Evolutionary conservation across 2,113 vertebrate species (phyloP), one percentile per base, ranked within the genome.

Genomic region (Pedionomus torquatus): DNA sequence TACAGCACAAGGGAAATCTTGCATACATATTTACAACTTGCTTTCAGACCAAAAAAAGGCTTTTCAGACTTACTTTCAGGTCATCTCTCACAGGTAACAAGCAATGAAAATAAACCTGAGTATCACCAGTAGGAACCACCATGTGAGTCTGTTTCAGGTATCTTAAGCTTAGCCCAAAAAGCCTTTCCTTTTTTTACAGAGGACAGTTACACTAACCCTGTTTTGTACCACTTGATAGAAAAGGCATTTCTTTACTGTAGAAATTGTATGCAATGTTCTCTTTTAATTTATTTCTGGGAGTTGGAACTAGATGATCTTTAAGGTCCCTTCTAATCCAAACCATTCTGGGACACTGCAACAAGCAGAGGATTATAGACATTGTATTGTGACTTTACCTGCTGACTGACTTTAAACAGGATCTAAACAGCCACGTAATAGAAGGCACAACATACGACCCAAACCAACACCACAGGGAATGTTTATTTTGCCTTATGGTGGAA

Each of bases 141-240:
- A 5, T 31, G 10, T 66, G 71, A 43, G 24, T 35, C n/a, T 49
- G 31, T 12, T n/a, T 41, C 44, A 17, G 33, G 44, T 48, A 28
- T 20, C 35, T n/a, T 41, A 54, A 58, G 28, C 44, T 68, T 37
- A 69, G 54, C 37, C 74, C 72, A 60, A 31, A 43, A 43, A 31
- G 15, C 52, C 18, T 57, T 30, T 19, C n/a, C 12, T 17, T 68
- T 17, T 68, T 17, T 39, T 15, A 30, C 31, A 15, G 24, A 83
- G 49, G 78, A 96, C 77, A 79, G 93, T 91, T 71, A 60, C 78
- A 74, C 95, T 79, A 93, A 76, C 93, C 97, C 89, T 96, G 69
- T 61, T 97, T 94, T 91, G 72, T 93, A 96, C 63, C 51, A 60
- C 88, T 84, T 57, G 64, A 64, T 71, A 81, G 46, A 84, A 74